Percentiles rank a stretch among this genome's conserved stretches.
These are phyloP conservation scores for Euzophera pinguis DNA, from an alignment of 2,888 invertebrate genomes.

Conservation along the genomic window DNA sequence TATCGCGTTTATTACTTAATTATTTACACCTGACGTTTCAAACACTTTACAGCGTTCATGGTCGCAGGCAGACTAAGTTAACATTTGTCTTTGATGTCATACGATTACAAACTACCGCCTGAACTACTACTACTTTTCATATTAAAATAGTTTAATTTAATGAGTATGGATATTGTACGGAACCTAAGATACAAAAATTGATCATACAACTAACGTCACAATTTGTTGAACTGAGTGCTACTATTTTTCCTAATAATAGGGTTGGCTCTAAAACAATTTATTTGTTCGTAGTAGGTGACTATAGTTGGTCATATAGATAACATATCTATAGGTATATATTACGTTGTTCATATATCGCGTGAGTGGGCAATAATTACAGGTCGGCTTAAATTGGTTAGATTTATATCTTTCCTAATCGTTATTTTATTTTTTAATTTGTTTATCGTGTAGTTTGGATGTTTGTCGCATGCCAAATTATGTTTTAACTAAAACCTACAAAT, in stretches of 20 bases:
- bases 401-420: conserved; percentile 1
- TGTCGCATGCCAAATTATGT: not conserved
- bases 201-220: not conserved
- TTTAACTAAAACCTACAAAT: too few relatives aligned
- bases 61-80: too few relatives aligned
- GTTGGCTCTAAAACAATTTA: conserved; percentile 2
- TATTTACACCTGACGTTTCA: too few relatives aligned
- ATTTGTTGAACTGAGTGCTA: conserved; percentile 4
- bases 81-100: too few relatives aligned
- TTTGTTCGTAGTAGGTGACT: not conserved
- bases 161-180: not conserved
- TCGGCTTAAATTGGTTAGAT: conserved; percentile 9
- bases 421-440: not conserved
- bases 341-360: not conserved
- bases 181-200: not conserved
- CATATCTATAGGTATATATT: too few relatives aligned
- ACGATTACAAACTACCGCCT: too few relatives aligned
- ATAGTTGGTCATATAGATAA: too few relatives aligned
- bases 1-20: too few relatives aligned
- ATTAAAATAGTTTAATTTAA: too few relatives aligned
- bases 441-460: not conserved
- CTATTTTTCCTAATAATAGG: conserved; percentile 14
- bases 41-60: too few relatives aligned
- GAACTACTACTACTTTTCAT: too few relatives aligned
- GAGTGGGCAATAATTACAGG: conserved; percentile 4